Evolutionary conservation across 2,888 invertebrate species (phyloP), one percentile per base, ranked within the genome.

Genomic region (Pseudococcus viburni): DNA sequence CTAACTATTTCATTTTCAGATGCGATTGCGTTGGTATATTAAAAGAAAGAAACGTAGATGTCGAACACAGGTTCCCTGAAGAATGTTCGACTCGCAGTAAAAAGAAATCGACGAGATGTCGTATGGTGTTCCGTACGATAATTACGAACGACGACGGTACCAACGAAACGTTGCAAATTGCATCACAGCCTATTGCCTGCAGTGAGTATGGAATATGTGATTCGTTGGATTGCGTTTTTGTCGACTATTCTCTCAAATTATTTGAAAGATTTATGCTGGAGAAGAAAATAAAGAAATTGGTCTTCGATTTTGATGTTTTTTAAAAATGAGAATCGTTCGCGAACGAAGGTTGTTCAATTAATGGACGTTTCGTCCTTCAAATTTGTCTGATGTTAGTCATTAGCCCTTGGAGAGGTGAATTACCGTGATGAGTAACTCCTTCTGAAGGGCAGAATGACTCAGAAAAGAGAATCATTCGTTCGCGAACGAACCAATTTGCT

Each of bases 1-100:
- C n/a, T n/a, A 1, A 1, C 22, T 33, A 85, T 19, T 89, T 89
- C 80, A 59, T 15, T 88, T 88, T 26, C 90, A 94, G 94, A 80
- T 97, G 99, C 91, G 99, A 99, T 93, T 99, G 99, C 93, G 98
- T 99, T 89, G 99, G 99, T 17, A 99, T 99, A 90, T 93, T 99
- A 90, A 99, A 96, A 93, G 97, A 98, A 92, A 94, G 98, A 90
- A 98, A 98, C 92, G 98, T 98, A 39, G 98, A 99, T 92, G 98
- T 99, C 33, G 96, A 97, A 91, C 96, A 96, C 91, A 93, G 98
- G 89, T 96, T 97, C 92, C 97, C 97, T 0, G 96, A 97, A 90
- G 94, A 96, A 90, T 93, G 96, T 88, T 91, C 93, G 4, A 91
- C 95, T 84, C 94, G 96, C 89, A 96, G 95, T 91, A 97, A 97